Percentiles rank a stretch among this genome's conserved stretches.
Conservation (phyloP, 2,797 vertebrate genomes). For the Pseudochirops cupreus region DNA sequence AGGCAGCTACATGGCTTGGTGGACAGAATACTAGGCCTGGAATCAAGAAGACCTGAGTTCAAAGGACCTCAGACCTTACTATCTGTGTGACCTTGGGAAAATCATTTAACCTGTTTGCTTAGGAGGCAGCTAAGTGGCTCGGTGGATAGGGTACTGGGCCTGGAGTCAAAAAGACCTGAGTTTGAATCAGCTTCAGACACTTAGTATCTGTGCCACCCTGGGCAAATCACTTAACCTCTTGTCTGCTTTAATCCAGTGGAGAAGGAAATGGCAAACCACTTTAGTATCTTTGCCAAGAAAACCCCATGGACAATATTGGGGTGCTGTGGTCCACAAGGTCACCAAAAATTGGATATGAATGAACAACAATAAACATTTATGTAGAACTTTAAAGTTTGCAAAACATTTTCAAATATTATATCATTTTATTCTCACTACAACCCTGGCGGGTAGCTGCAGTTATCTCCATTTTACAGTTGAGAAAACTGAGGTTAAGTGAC, state of each 20-base stretch:
- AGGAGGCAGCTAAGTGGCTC: background rate
- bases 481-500: background rate
- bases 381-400: background rate
- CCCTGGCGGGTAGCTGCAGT: background rate
- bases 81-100: background rate
- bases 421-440: background rate
- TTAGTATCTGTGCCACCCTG: background rate
- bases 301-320: background rate
- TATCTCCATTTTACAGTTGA: background rate
- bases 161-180: background rate
- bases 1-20: background rate
- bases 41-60: background rate
- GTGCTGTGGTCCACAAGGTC: background rate
- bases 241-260: background rate
- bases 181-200: background rate
- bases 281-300: background rate
- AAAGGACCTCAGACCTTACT: background rate
- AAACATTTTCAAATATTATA: background rate
- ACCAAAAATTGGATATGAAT: background rate
- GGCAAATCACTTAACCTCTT: background rate
- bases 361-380: background rate
- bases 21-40: background rate
- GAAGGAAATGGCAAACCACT: background rate
- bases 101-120: background rate
- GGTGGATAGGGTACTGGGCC: background rate